Evolutionary conservation across 2,888 invertebrate genomes (phyloP).

Genomic region (Nephrotoma guestfalica): DNA sequence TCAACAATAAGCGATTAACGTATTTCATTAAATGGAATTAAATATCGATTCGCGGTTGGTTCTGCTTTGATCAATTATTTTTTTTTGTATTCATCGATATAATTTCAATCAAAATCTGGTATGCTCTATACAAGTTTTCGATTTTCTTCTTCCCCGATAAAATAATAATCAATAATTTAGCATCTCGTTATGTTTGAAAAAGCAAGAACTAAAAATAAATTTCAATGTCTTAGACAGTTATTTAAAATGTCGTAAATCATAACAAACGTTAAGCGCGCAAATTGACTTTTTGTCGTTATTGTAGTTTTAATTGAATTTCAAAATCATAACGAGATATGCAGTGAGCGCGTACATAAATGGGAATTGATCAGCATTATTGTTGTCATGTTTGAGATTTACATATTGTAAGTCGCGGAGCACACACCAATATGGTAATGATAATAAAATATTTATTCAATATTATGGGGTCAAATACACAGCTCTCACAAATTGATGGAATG

Average conservation of each 20-base stretch:
- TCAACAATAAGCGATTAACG: background rate
- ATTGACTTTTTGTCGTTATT: background rate
- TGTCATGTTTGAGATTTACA: background rate
- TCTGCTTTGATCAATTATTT: background rate
- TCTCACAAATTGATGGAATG: background rate
- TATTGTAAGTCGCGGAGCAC: background rate
- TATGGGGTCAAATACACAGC: background rate
- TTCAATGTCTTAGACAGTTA: background rate
- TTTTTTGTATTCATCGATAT: background rate
- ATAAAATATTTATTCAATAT: background rate
- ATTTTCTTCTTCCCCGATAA: background rate
- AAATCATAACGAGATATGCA: background rate
- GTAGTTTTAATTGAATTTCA: background rate
- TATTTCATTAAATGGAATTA: background rate
- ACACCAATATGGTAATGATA: background rate
- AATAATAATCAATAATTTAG: background rate
- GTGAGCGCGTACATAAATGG: background rate
- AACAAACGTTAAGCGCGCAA: background rate
- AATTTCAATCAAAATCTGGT: background rate
- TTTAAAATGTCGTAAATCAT: background rate
- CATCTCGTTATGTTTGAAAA: background rate
- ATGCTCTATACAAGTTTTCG: background rate
- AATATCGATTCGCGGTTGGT: background rate
- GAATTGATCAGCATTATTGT: background rate
- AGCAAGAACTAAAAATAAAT: background rate